These are phyloP conservation scores for Cuniculus paca DNA, from an alignment of 2,797 vertebrate genomes.

Conservation along the genomic window DNA sequence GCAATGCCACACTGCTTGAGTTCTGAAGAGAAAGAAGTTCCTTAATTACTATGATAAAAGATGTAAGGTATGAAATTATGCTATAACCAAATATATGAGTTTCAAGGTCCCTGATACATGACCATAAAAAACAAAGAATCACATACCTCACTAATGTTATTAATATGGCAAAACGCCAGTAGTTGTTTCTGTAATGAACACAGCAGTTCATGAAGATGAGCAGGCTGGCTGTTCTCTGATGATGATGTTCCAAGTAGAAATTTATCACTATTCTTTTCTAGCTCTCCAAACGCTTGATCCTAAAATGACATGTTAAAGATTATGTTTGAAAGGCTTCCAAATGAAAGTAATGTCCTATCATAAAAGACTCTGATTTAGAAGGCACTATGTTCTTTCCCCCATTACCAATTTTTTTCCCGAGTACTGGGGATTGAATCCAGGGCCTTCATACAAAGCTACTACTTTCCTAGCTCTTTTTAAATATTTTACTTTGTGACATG, in stretches of 20 bases:
- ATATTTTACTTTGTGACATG: background rate
- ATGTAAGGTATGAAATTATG: constrained; percentile 56
- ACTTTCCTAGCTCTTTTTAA: background rate
- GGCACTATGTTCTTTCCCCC: background rate
- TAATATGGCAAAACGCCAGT: constrained; percentile 97
- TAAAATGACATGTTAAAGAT: constrained; percentile 82
- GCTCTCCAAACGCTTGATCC: constrained; percentile 98
- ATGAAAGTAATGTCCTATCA: constrained; percentile 41
- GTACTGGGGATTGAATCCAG: background rate
- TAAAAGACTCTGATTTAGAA: constrained; percentile 50
- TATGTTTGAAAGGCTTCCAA: constrained; percentile 22
- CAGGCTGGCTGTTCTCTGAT: constrained; percentile 97
- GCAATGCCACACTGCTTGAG: constrained; percentile 97
- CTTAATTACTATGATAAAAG: constrained; percentile 71
- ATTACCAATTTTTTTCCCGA: background rate
- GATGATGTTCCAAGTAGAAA: constrained; percentile 94
- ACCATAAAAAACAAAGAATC: constrained; percentile 3
- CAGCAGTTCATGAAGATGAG: constrained; percentile 97
- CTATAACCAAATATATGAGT: constrained; percentile 11
- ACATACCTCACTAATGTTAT: constrained; percentile 94
- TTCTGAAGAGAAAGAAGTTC: constrained; percentile 88
- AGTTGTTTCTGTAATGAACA: constrained; percentile 98
- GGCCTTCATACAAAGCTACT: background rate
- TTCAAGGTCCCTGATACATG: background rate
- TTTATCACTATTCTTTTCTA: constrained; percentile 99